Evolutionary conservation across 2,888 invertebrate genomes (phyloP).

Genomic region (Yponomeuta sedellus): DNA sequence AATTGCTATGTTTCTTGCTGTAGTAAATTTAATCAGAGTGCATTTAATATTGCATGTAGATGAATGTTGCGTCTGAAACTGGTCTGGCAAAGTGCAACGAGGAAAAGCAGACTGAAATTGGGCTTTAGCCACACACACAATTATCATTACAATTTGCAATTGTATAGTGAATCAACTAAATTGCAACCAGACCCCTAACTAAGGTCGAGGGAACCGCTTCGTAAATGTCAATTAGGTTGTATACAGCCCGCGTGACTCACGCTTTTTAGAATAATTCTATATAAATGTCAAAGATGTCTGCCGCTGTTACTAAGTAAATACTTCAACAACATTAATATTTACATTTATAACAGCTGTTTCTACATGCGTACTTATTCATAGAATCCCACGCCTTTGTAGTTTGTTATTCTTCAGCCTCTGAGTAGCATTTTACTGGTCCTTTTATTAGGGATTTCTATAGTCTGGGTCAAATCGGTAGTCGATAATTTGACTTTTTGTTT

Average conservation of each 20-base stretch:
- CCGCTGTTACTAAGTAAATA: slow-evolving; percentile 4
- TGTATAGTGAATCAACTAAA: not conserved
- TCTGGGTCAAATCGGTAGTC: not conserved
- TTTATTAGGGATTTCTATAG: not conserved
- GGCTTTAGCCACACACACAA: not conserved
- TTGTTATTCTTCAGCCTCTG: not conserved
- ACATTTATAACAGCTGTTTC: slow-evolving; percentile 8
- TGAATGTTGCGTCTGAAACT: not conserved
- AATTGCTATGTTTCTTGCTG: not conserved
- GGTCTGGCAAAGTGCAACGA: not conserved
- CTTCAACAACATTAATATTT: not conserved
- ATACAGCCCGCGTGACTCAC: slow-evolving; percentile 38
- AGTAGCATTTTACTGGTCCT: not conserved
- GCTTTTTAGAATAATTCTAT: slow-evolving; percentile 29
- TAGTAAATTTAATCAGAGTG: not conserved
- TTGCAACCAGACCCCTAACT: slow-evolving; percentile 3
- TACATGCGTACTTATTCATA: not conserved
- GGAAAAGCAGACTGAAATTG: not conserved
- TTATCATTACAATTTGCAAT: not conserved
- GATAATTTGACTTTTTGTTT: not conserved
- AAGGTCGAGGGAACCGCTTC: slow-evolving; percentile 11
- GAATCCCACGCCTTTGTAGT: slow-evolving; percentile 4
- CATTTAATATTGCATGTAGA: not conserved
- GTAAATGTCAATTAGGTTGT: slow-evolving; percentile 13
- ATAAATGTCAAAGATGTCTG: slow-evolving; percentile 14